Percentiles rank a stretch among this genome's conserved stretches.
These are phyloP conservation scores for Cyrtorhinus lividipennis DNA, from an alignment of 1,140 invertebrate genomes.

Conservation along the genomic window DNA sequence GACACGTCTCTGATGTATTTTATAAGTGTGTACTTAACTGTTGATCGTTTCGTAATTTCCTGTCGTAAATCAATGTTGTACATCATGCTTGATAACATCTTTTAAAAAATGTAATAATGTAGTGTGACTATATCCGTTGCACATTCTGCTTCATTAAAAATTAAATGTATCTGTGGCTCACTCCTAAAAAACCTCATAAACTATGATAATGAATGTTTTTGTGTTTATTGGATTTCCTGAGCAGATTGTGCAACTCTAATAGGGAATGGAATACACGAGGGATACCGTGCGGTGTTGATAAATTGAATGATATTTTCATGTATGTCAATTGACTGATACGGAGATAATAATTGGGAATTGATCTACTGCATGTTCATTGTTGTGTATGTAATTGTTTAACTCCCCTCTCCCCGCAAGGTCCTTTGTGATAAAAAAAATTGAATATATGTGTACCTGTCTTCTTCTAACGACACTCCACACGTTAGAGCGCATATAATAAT, in stretches of 20 bases:
- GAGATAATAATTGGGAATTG: constrained; percentile 22
- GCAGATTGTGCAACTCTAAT: constrained; percentile 13
- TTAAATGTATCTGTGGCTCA: neutral
- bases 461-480: constrained; percentile 1
- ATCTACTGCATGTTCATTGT: constrained; percentile 19
- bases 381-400: constrained; percentile 21
- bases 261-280: constrained; percentile 3
- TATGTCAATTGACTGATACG: constrained; percentile 21
- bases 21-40: constrained; percentile 20
- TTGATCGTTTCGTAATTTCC: constrained; percentile 19
- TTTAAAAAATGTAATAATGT: constrained; percentile 7
- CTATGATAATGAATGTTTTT: too few relatives aligned
- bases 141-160: constrained; percentile 13
- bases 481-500: neutral
- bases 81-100: constrained; percentile 14
- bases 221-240: neutral
- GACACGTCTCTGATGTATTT: constrained; percentile 12
- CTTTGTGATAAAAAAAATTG: constrained; percentile 17
- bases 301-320: constrained; percentile 9
- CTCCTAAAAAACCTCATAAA: neutral
- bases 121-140: constrained; percentile 10
- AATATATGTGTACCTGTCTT: neutral
- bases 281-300: neutral
- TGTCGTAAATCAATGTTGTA: constrained; percentile 20
- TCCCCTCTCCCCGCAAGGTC: constrained; percentile 18